These are phyloP conservation scores for Operophtera brumata DNA, from an alignment of 2,888 invertebrate species.

Conservation along the genomic window DNA sequence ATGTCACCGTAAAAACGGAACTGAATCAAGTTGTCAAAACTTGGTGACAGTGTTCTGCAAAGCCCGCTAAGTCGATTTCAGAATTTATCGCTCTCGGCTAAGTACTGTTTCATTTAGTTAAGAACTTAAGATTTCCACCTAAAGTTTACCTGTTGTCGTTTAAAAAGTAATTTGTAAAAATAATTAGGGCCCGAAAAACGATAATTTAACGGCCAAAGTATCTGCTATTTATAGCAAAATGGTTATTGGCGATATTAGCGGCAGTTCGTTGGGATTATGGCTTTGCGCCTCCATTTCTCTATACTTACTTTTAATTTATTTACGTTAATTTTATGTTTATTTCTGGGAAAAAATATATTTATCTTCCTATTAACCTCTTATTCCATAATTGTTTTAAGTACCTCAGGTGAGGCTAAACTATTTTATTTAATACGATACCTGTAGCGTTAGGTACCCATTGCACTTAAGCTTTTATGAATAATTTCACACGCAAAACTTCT, in stretches of 20 bases:
- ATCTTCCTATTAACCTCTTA: too few species aligned
- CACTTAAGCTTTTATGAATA: background rate
- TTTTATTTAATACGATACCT: too few species aligned
- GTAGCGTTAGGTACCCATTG: background rate
- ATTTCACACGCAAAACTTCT: background rate
- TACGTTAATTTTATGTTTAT: too few species aligned
- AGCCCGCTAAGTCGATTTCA: constrained; percentile 33
- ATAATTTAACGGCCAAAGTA: too few species aligned
- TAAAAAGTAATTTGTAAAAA: background rate
- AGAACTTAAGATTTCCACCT: constrained; percentile 13
- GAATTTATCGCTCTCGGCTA: constrained; percentile 32
- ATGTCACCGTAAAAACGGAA: constrained; percentile 25
- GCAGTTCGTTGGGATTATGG: too few species aligned
- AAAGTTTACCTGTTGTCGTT: background rate
- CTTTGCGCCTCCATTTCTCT: too few species aligned
- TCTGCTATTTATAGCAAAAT: too few species aligned
- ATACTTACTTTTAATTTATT: too few species aligned
- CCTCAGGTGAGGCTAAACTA: too few species aligned
- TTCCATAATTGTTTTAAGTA: too few species aligned
- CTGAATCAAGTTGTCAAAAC: constrained; percentile 33
- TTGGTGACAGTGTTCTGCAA: constrained; percentile 29
- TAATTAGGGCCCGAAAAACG: background rate
- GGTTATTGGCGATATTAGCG: too few species aligned
- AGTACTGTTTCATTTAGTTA: constrained; percentile 24
- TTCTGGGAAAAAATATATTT: too few species aligned